Conservation (phyloP, 2,113 vertebrate genomes). For the Dinomys branickii region DNA sequence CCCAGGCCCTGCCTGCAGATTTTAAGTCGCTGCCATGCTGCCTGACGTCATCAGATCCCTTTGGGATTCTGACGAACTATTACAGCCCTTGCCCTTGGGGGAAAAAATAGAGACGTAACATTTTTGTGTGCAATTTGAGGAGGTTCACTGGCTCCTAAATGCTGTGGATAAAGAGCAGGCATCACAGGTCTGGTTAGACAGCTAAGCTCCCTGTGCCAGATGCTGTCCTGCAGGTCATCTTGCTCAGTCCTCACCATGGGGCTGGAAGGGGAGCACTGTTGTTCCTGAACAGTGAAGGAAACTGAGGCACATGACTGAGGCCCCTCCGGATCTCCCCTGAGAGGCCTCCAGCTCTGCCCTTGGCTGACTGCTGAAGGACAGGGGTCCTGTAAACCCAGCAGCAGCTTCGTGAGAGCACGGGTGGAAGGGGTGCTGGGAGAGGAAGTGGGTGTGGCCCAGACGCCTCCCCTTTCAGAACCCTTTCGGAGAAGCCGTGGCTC, state of each 20-base stretch:
- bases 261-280: background rate
- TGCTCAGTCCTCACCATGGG: background rate
- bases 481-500: background rate
- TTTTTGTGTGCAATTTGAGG: background rate
- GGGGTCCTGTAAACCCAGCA: background rate
- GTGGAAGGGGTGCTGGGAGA: background rate
- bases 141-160: background rate
- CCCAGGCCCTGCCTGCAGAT: background rate
- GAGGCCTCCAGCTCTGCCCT: background rate
- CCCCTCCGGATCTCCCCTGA: background rate
- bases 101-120: background rate
- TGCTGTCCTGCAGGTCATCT: accelerated
- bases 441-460: accelerated
- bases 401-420: background rate
- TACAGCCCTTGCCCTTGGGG: background rate
- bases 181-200: background rate
- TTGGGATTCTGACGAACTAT: background rate
- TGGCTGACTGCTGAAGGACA: background rate
- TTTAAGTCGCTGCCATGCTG: background rate
- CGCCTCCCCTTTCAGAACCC: background rate
- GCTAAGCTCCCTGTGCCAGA: too few species aligned
- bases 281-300: background rate
- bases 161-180: background rate
- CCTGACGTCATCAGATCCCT: background rate
- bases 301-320: background rate